Base-by-base conservation (phyloP, 2,797 vertebrate genomes). In the Otus scops region DNA sequence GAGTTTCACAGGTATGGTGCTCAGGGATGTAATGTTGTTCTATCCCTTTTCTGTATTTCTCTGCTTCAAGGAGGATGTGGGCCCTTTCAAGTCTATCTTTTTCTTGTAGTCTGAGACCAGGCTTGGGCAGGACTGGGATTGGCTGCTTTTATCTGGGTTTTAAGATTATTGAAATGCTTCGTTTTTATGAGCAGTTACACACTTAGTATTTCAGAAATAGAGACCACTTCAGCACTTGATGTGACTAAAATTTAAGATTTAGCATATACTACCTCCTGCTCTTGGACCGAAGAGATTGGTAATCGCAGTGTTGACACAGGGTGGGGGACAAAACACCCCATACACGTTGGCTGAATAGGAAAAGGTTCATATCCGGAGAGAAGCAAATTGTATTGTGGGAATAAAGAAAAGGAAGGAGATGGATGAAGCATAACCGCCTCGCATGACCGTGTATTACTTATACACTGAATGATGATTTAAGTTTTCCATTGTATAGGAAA, bases 1-100 rank as follows among this genome's bases (percentile, higher is more conserved):
- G 18, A 10, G 28, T 73, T 38, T 96, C 79, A 75, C 95, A 98
- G 98, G 98, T 98, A 97, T 51, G 95, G 36, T 74, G 51, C 6
- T 69, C 5, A n/a, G 80, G 78, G 12, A 1, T 67, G 19, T 17
- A 4, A 24, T 17, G 28, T 47, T 54, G 3, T 53, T 51, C 70
- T 22, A 1, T 27, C 47, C 60, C 59, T 78, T 50, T 53, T 23
- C 69, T 85, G 1, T 23, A 4, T 28, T 82, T 69, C 24, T 68
- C 20, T 2, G 34, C 87, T 88, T 57, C 60, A 24, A 32, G 51
- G 68, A 64, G 32, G 43, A 24, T 26, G 34, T 68, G n/a, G 13
- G 32, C 41, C 15, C 38, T 87, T 81, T 81, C 23, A 32, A 34
- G 13, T 73, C 75, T 88, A 0, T 57, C 15, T 85, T 70, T 90